Evolutionary conservation across 2,797 vertebrate genomes (phyloP), one percentile per base, ranked within the genome.

Genomic region (Acipenser oxyrinchus): DNA sequence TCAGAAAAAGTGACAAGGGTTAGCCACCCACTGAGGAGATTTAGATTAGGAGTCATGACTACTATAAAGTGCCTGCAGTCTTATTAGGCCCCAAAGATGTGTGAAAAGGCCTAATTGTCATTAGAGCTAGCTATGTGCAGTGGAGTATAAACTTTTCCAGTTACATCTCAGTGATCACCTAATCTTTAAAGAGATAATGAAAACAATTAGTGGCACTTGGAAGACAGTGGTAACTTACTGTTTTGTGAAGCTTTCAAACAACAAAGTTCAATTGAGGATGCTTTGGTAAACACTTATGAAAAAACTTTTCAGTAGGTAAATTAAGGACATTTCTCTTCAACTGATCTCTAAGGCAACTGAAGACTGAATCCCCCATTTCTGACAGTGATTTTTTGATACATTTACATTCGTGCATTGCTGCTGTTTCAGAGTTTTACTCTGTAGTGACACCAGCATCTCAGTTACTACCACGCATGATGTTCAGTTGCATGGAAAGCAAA

Each of bases 1-100:
- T 66, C 72, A 71, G 2, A 2, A 76, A 73, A 76, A 62, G 58
- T 23, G 64, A 69, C 73, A 77, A 66, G 74, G 48, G 49, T 72
- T 75, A 78, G 68, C 68, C 69, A 75, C 66, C 63, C 69, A 75
- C 73, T 72, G 71, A 72, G 68, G 69, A 66, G 8, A 70, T 76
- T 81, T 74, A 71, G 66, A 76, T 72, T 74, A 73, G 75, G 37
- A 37, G 37, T 37, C 37, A 37, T 61, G 49, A 13, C 18, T 81
- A 71, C 74, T 76, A 78, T 76, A 70, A 68, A 15, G 48, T 18
- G 60, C n/a, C 12, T 8, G 13, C 78, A 68, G 49, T 68, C 55
- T 2, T 15, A 1, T 1, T 69, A 58, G 71, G 15, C 15, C 10
- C 11, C 18, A 18, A 7, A 7, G 13, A 64, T 74, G 49, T 58